These are phyloP conservation scores for Poeciliopsis retropinna DNA, from an alignment of 2,113 vertebrate genomes.

Conservation along the genomic window DNA sequence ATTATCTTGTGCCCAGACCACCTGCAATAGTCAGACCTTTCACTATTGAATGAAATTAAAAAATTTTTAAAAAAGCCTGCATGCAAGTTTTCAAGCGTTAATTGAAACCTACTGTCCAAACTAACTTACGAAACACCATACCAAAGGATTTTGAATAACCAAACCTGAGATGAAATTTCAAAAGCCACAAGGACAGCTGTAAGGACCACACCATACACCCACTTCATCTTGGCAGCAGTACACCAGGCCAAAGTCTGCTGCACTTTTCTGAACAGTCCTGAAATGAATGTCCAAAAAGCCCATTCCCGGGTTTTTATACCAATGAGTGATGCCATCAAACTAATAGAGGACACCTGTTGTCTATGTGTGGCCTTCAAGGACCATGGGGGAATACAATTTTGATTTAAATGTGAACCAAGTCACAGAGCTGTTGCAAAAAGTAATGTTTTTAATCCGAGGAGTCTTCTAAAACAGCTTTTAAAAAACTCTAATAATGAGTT, in stretches of 20 bases:
- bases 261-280: rapidly evolving
- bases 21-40: neutral
- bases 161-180: constrained; percentile 62
- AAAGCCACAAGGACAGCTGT: constrained; percentile 58
- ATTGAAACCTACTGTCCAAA: too few species aligned
- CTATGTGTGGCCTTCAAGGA: constrained; percentile 9
- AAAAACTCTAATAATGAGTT: neutral
- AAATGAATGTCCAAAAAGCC: rapidly evolving
- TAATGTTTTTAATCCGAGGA: neutral
- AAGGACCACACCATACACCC: constrained; percentile 25
- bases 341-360: constrained; percentile 27
- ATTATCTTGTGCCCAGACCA: neutral
- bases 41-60: neutral
- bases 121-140: neutral
- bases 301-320: constrained; percentile 32
- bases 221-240: constrained; percentile 49
- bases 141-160: neutral
- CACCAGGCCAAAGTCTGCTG: neutral
- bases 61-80: neutral
- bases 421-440: neutral
- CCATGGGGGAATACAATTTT: neutral
- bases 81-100: neutral
- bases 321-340: constrained; percentile 37
- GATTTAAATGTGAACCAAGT: neutral
- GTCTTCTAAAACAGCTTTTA: neutral